A percentile compares a stretch with the other conserved stretches of the same genome.
phyloP scores from a whole-genome alignment of 2,113 vertebrate species.

The Desmodus rotundus region DNA sequence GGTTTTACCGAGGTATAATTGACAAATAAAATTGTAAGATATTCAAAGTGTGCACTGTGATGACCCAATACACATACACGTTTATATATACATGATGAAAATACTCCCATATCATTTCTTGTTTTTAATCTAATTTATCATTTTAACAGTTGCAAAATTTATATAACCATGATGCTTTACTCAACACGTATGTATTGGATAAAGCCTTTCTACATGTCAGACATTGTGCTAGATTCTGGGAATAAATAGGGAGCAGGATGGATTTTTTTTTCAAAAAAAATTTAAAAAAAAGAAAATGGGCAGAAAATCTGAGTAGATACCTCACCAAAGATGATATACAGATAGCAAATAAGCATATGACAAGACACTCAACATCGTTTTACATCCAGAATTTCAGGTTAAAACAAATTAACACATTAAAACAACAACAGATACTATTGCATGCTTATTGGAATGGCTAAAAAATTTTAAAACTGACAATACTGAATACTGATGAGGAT shows the following conservation, averaged over 20 bases:
- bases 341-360: neutral
- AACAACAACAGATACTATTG: neutral
- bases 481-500: neutral
- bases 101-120: neutral
- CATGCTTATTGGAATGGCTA: neutral
- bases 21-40: neutral
- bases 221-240: neutral
- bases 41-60: neutral
- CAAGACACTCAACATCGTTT: neutral
- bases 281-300: neutral
- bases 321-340: neutral
- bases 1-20: neutral
- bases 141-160: neutral
- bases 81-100: neutral
- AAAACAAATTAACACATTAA: neutral
- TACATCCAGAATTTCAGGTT: neutral
- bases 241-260: neutral
- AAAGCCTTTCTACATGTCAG: neutral
- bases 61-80: neutral
- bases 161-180: neutral
- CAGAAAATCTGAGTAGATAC: neutral
- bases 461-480: neutral
- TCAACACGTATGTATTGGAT: neutral
- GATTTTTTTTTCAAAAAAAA: too few relatives aligned
- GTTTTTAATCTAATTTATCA: neutral